Percentiles rank a stretch among this genome's conserved stretches.
phyloP scores from a whole-genome alignment of 2,888 invertebrate species.

The Drosophila merina region DNA sequence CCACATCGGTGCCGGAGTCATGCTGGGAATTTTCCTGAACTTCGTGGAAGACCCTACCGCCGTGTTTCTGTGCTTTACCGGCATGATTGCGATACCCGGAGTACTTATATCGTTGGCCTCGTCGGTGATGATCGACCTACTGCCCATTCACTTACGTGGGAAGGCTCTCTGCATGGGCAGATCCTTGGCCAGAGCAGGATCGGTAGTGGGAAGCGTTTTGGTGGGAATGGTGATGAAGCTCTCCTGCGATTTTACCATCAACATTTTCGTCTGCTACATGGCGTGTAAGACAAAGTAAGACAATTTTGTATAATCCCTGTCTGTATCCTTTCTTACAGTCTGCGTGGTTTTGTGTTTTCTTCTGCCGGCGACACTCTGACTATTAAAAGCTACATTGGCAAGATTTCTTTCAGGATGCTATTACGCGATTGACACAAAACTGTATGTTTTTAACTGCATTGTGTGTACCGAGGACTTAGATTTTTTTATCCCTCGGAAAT shows the following conservation, averaged over 20 bases:
- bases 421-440: too few species aligned
- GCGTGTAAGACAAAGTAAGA: slow-evolving; percentile 2
- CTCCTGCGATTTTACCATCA: slow-evolving; percentile 9
- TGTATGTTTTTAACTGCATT: too few species aligned
- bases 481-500: too few species aligned
- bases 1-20: background rate
- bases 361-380: too few species aligned
- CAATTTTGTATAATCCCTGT: background rate
- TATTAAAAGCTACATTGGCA: too few species aligned
- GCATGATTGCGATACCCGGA: slow-evolving; percentile 17
- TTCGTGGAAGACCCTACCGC: background rate
- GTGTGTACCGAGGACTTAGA: too few species aligned
- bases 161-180: slow-evolving; percentile 14
- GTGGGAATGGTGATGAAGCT: slow-evolving; percentile 15
- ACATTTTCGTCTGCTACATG: slow-evolving; percentile 10
- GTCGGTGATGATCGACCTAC: slow-evolving; percentile 10
- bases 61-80: slow-evolving; percentile 11
- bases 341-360: too few species aligned
- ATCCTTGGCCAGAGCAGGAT: slow-evolving; percentile 13
- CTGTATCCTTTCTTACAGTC: too few species aligned
- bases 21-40: slow-evolving; percentile 6
- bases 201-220: background rate
- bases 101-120: slow-evolving; percentile 13
- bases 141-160: slow-evolving; percentile 24
- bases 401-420: too few species aligned